Conservation (phyloP, 2,113 vertebrate species). For the Aythya baeri region DNA sequence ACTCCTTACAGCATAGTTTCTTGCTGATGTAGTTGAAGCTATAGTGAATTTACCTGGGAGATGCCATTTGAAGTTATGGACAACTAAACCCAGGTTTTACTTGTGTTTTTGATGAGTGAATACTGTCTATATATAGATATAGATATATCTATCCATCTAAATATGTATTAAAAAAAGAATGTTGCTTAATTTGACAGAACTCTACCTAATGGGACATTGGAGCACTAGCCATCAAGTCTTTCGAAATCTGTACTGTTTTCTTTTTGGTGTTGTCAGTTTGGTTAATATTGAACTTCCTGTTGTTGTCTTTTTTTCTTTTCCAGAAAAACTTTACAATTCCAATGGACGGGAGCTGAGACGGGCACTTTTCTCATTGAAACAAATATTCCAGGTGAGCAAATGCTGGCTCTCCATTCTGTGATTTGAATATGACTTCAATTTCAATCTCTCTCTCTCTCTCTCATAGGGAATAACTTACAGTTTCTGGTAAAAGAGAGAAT, state of each 20-base stretch:
- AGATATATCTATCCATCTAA: no score
- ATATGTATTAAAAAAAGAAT: background rate
- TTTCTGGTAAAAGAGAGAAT: background rate
- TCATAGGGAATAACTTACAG: background rate
- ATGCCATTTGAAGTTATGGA: background rate
- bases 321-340: conserved; percentile 97
- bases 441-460: background rate
- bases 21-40: background rate
- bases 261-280: background rate
- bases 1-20: background rate
- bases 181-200: background rate
- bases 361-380: conserved; percentile 97
- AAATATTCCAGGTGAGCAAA: conserved; percentile 95
- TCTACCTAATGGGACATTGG: background rate
- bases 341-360: conserved; percentile 92
- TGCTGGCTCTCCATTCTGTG: background rate
- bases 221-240: background rate
- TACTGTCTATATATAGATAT: background rate
- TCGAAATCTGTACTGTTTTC: background rate
- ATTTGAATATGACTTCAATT: background rate
- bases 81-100: background rate
- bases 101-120: background rate
- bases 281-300: conserved; percentile 15
- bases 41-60: background rate
- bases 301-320: conserved; percentile 42